phyloP scores from a whole-genome alignment of 2,113 vertebrate genomes.

The human region GRCh38 chr1:7363501-7364000 shows the following conservation, averaged over 20 bases:
- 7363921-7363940: neutral
- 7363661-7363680: neutral
- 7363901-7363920: neutral
- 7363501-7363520: constrained; percentile 52
- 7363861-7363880: neutral
- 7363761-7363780: rapidly evolving
- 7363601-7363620: rapidly evolving
- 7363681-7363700: neutral
- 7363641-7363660: neutral
- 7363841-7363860: neutral
- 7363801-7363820: neutral
- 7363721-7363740: neutral
- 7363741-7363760: neutral
- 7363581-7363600: neutral
- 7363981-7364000: too few species aligned
- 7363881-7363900: neutral
- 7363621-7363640: neutral
- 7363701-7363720: neutral
- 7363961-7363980: neutral
- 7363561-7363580: constrained; percentile 40
- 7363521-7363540: constrained; percentile 51
- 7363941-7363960: neutral
- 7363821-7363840: neutral
- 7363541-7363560: constrained; percentile 68
- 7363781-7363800: neutral